Evolutionary conservation across 2,113 vertebrate genomes (phyloP).

Genomic region (Amia ocellicauda): DNA sequence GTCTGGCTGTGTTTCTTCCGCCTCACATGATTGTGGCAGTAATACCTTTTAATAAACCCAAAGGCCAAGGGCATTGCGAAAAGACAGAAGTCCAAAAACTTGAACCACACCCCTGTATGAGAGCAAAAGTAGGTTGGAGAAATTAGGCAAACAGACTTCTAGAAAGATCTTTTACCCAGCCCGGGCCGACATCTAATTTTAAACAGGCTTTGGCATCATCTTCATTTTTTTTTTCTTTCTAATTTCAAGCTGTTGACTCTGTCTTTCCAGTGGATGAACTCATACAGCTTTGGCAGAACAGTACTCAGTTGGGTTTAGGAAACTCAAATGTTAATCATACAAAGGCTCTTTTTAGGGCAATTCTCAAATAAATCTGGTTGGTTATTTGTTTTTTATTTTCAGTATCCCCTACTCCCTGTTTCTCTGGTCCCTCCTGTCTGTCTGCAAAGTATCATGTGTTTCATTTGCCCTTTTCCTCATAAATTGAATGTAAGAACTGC

Average conservation of each 20-base stretch:
- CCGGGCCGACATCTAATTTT: not conserved
- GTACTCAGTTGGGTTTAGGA: constrained; percentile 30
- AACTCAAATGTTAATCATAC: constrained; percentile 35
- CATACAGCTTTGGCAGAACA: constrained; percentile 27
- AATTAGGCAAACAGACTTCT: not conserved
- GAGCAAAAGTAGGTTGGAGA: not conserved
- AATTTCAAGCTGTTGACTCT: constrained; percentile 11
- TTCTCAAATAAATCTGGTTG: constrained; percentile 50
- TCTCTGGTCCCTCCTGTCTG: constrained; percentile 31
- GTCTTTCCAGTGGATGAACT: constrained; percentile 20
- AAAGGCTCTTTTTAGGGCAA: constrained; percentile 58
- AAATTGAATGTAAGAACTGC: constrained; percentile 44
- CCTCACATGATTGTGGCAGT: too few relatives aligned
- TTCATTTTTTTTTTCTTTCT: constrained; percentile 19
- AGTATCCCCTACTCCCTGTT: constrained; percentile 31
- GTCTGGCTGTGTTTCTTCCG: too few relatives aligned
- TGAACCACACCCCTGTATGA: too few relatives aligned
- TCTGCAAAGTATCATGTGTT: not conserved
- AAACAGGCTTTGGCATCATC: not conserved
- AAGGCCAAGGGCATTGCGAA: too few relatives aligned
- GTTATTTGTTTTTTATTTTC: constrained; percentile 50
- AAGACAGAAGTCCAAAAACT: too few relatives aligned
- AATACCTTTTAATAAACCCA: too few relatives aligned
- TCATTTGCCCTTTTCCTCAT: constrained; percentile 38
- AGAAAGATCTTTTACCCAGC: not conserved